These are phyloP conservation scores for Colostygia pectinataria DNA, from an alignment of 2,888 invertebrate species.

Conservation along the genomic window DNA sequence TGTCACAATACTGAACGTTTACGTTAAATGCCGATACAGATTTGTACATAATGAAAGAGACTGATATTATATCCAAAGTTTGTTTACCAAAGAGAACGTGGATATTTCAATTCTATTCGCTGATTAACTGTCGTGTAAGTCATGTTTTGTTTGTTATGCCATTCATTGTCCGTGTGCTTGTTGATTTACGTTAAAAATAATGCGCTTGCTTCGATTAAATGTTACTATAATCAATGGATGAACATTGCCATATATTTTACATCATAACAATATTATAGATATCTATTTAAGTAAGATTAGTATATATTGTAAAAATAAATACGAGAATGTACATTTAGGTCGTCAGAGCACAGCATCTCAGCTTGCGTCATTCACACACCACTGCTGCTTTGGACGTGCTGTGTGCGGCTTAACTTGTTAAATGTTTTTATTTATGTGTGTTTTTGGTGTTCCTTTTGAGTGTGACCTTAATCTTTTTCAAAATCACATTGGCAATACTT, in stretches of 20 bases:
- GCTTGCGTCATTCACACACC: constrained; percentile 59
- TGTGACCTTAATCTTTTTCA: constrained; percentile 26
- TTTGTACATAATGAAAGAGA: constrained; percentile 79
- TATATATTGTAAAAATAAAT: neutral
- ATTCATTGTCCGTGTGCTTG: constrained; percentile 82
- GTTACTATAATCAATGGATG: constrained; percentile 36
- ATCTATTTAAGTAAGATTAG: constrained; percentile 23
- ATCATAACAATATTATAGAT: constrained; percentile 18
- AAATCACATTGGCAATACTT: constrained; percentile 18
- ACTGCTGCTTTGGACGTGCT: constrained; percentile 62
- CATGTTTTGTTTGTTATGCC: constrained; percentile 81
- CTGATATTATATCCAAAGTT: constrained; percentile 78
- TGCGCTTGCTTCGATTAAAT: constrained; percentile 74
- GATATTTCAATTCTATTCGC: constrained; percentile 73
- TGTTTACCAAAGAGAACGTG: constrained; percentile 65
- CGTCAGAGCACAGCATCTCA: constrained; percentile 53
- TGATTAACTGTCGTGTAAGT: constrained; percentile 80
- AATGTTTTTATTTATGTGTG: constrained; percentile 35
- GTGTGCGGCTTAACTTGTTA: constrained; percentile 37
- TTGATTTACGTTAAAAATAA: constrained; percentile 60
- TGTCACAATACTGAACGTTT: constrained; percentile 81
- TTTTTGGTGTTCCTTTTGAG: constrained; percentile 28
- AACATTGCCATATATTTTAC: constrained; percentile 34
- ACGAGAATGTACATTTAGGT: constrained; percentile 21
- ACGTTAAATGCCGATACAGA: constrained; percentile 54